Conservation (phyloP, 2,113 vertebrate species). For the Scomber scombrus region DNA sequence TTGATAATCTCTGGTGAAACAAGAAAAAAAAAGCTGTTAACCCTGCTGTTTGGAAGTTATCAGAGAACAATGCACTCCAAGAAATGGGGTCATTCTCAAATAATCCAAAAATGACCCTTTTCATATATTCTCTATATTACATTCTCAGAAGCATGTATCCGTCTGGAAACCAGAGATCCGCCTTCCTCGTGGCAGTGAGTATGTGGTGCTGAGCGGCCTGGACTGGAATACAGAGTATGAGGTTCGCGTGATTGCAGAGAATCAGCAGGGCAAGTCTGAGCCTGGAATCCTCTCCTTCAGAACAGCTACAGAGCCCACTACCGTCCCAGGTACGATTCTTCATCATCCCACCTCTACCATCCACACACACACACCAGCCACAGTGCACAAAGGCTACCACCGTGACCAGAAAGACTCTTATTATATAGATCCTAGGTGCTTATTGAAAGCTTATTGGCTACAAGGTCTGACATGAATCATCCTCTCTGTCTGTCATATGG, state of each 20-base stretch:
- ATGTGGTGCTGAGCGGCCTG: constrained; percentile 89
- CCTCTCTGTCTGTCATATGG: constrained; percentile 4
- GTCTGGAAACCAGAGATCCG: constrained; percentile 96
- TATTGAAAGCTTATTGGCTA: constrained; percentile 4
- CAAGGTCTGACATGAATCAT: constrained; percentile 29
- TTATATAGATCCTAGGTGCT: constrained; percentile 14
- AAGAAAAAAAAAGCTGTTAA: background rate
- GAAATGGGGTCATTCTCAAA: background rate
- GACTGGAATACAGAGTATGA: constrained; percentile 98
- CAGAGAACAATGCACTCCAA: background rate
- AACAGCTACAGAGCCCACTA: constrained; percentile 91
- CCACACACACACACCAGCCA: constrained; percentile 47
- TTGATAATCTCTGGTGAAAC: background rate
- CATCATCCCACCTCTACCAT: constrained; percentile 38
- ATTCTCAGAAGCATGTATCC: constrained; percentile 86
- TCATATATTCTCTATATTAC: background rate
- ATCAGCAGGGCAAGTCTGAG: constrained; percentile 93
- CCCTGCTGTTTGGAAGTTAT: background rate
- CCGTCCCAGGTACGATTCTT: constrained; percentile 91
- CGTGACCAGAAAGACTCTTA: constrained; percentile 55
- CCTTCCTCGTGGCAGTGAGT: constrained; percentile 88
- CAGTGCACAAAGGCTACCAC: constrained; percentile 51
- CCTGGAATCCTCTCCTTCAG: constrained; percentile 88
- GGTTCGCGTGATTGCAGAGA: constrained; percentile 92
- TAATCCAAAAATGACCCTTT: background rate